Base-by-base conservation (phyloP, 2,113 vertebrate species). In the Apteryx mantelli region DNA sequence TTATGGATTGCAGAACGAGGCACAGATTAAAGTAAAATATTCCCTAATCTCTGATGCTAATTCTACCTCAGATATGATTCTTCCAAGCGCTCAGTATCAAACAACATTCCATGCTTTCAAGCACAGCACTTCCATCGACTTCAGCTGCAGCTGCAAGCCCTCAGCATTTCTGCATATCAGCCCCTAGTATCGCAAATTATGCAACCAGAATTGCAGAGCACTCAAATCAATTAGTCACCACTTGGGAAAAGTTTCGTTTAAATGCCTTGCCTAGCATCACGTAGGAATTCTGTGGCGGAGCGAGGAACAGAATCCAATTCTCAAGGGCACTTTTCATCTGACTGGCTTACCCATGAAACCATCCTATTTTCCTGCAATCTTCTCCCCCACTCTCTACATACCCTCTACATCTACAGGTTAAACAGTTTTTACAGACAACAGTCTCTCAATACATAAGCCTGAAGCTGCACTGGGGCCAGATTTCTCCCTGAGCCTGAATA, bases 201-300 rank as follows among this genome's bases (percentile, higher is more conserved):
- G 96, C 96, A 94, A 96, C 90, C 90, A 96, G 93, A 97, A 97
- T 96, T 97, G 95, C 95, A 96, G 96, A 97, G 96, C 96, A 97
- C 96, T 97, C 96, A 97, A 97, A 97, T 97, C 96, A 97, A 97
- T 97, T 97, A 97, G 96, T 96, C 95, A 97, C 96, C 96, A 97
- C 96, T 97, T 97, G 96, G 95, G 96, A 97, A 96, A 97, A 96
- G 96, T 96, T 97, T 96, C 92, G 6, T 96, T 96, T 97, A 97
- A 97, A 96, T 28, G 93, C 96, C 96, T 94, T 86, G 96, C 96
- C 68, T 82, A 88, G 95, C 92, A 96, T 90, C 96, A 95, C 95
- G 96, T 24, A 96, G 95, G 96, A 96, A 96, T 97, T 97, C 96
- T 96, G 95, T 75, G 68, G 92, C 93, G 93, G 95, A 96, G 82